A percentile compares a stretch with the other conserved stretches of the same genome.
phyloP scores from a whole-genome alignment of 2,888 invertebrate species.

The Cataglyphis cursor region DNA sequence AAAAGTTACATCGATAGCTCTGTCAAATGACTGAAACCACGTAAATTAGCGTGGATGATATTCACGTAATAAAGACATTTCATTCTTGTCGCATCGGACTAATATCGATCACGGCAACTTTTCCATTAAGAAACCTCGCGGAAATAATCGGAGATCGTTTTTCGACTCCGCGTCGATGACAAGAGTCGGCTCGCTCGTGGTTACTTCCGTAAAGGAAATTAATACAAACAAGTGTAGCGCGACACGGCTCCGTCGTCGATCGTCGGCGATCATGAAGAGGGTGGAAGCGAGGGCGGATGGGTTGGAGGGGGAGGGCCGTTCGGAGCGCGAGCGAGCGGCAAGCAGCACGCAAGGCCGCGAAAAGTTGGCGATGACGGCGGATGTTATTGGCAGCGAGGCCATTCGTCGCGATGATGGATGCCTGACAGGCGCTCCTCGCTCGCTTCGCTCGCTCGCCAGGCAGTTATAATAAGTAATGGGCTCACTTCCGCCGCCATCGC shows the following conservation, averaged over 20 bases:
- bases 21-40: background rate
- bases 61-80: background rate
- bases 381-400: slow-evolving; percentile 86
- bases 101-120: slow-evolving; percentile 36
- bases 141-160: slow-evolving; percentile 26
- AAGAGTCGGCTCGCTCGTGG: slow-evolving; percentile 24
- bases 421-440: slow-evolving; percentile 84
- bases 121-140: slow-evolving; percentile 44
- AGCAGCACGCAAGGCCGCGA: slow-evolving; percentile 79
- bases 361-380: slow-evolving; percentile 87
- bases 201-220: slow-evolving; percentile 56
- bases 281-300: slow-evolving; percentile 10
- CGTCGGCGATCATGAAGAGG: slow-evolving; percentile 31
- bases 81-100: slow-evolving; percentile 37
- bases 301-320: slow-evolving; percentile 35
- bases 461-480: slow-evolving; percentile 87
- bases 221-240: slow-evolving; percentile 57
- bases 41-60: background rate
- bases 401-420: slow-evolving; percentile 87
- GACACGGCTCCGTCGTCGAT: background rate
- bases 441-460: slow-evolving; percentile 83
- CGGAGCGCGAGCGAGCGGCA: slow-evolving; percentile 37
- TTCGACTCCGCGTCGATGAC: slow-evolving; percentile 5
- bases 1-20: background rate
- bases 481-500: slow-evolving; percentile 86